Evolutionary conservation across 1,140 invertebrate genomes (phyloP).

Genomic region (Sarcophaga peregrina): DNA sequence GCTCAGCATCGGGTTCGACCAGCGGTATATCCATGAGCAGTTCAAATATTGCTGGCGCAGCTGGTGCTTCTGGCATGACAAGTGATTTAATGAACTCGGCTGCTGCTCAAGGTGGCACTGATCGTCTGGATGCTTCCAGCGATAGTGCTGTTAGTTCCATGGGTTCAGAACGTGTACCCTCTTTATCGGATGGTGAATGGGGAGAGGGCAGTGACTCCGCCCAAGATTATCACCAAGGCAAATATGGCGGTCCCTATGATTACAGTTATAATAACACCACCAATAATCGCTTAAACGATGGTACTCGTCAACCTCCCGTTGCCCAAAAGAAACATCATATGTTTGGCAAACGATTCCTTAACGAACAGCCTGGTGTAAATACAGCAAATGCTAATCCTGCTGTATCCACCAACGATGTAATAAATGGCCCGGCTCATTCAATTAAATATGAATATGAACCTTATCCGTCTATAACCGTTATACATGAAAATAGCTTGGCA

Average conservation of each 20-base stretch:
- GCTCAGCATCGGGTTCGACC: constrained; percentile 42
- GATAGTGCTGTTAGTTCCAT: constrained; percentile 92
- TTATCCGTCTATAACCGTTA: constrained; percentile 49
- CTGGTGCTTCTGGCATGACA: constrained; percentile 62
- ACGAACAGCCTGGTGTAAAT: constrained; percentile 68
- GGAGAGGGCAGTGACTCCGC: constrained; percentile 88
- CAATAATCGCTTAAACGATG: constrained; percentile 52
- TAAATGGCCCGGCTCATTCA: constrained; percentile 65
- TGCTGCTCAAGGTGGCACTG: constrained; percentile 65
- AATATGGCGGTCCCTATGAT: constrained; percentile 82
- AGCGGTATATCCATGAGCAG: constrained; percentile 63
- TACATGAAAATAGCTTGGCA: constrained; percentile 44
- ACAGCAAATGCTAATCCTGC: constrained; percentile 47
- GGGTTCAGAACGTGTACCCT: constrained; percentile 89
- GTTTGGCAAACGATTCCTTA: constrained; percentile 87
- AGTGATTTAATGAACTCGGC: constrained; percentile 54
- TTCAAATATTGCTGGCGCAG: constrained; percentile 54
- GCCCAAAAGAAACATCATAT: constrained; percentile 92
- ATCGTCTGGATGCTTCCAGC: constrained; percentile 82
- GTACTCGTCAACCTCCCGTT: constrained; percentile 73
- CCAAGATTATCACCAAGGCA: constrained; percentile 72
- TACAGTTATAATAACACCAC: constrained; percentile 72
- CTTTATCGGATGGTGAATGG: constrained; percentile 88
- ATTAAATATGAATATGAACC: constrained; percentile 74
- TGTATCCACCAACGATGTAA: constrained; percentile 25